These are phyloP conservation scores for Aphelinus atriplicis DNA, from an alignment of 1,140 invertebrate species.

Conservation along the genomic window DNA sequence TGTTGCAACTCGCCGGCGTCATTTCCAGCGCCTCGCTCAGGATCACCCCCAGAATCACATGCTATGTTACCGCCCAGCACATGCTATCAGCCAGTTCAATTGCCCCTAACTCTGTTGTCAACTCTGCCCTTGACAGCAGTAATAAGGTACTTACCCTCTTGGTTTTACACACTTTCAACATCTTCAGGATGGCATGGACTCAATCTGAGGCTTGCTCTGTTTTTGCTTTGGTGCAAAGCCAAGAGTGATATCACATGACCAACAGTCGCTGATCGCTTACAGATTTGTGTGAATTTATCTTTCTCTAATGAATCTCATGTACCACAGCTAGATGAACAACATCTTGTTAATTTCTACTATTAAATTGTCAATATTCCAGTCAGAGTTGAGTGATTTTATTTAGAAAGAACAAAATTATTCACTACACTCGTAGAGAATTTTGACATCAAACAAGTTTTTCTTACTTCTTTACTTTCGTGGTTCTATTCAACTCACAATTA, in stretches of 20 bases:
- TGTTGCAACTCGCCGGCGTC: constrained; percentile 47
- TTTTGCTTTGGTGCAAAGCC: no score
- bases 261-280: constrained; percentile 29
- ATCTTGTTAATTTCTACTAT: no score
- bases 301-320: not conserved
- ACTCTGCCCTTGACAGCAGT: not conserved
- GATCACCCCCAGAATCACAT: constrained; percentile 34
- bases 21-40: constrained; percentile 39
- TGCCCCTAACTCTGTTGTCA: constrained; percentile 5
- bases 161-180: not conserved
- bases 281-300: not conserved
- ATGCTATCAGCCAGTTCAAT: constrained; percentile 38
- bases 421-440: no score
- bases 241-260: no score
- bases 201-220: not conserved
- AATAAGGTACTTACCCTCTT: no score
- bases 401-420: no score
- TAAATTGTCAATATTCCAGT: no score
- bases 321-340: no score
- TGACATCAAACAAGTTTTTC: no score
- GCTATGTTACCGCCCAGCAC: constrained; percentile 42
- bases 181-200: not conserved
- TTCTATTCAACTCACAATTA: constrained; percentile 58
- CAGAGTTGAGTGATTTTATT: no score
- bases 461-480: constrained; percentile 11